Evolutionary conservation across 2,113 vertebrate genomes (phyloP).

Genomic region (Pseudopodoces humilis): DNA sequence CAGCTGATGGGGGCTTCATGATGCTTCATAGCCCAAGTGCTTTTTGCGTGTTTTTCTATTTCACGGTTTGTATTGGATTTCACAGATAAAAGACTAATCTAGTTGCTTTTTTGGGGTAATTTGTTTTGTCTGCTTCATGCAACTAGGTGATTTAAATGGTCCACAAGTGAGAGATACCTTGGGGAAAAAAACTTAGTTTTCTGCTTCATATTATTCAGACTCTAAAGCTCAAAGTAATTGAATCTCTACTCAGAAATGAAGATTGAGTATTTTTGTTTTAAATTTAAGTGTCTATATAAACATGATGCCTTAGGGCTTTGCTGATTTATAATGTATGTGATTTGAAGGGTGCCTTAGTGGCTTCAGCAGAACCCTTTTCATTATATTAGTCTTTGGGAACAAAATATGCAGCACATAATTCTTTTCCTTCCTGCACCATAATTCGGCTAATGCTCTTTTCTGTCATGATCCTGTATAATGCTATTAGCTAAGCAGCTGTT

Average conservation of each 20-base stretch:
- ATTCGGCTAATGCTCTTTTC: conserved; percentile 53
- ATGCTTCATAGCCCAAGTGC: background rate
- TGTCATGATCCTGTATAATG: conserved; percentile 44
- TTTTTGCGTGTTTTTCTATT: background rate
- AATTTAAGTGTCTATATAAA: conserved; percentile 77
- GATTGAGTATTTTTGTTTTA: conserved; percentile 75
- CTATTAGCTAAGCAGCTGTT: conserved; percentile 60
- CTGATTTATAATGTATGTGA: conserved; percentile 62
- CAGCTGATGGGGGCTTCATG: background rate
- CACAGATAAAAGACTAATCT: conserved; percentile 61
- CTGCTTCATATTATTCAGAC: conserved; percentile 66
- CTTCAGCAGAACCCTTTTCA: conserved; percentile 63
- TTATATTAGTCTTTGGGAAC: conserved; percentile 56
- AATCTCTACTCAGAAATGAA: conserved; percentile 71
- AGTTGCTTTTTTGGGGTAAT: conserved; percentile 50
- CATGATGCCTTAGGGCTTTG: conserved; percentile 64
- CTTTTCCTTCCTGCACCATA: conserved; percentile 21
- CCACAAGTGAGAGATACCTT: conserved; percentile 67
- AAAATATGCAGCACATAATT: conserved; percentile 54
- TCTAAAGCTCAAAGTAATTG: conserved; percentile 73
- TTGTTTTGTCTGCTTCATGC: conserved; percentile 64
- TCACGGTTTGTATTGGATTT: conserved; percentile 26
- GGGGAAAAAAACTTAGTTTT: conserved; percentile 61
- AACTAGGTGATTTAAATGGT: conserved; percentile 72
- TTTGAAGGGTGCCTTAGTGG: conserved; percentile 56